phyloP scores from a whole-genome alignment of 2,797 vertebrate genomes.

The Muscicapa comitata region DNA sequence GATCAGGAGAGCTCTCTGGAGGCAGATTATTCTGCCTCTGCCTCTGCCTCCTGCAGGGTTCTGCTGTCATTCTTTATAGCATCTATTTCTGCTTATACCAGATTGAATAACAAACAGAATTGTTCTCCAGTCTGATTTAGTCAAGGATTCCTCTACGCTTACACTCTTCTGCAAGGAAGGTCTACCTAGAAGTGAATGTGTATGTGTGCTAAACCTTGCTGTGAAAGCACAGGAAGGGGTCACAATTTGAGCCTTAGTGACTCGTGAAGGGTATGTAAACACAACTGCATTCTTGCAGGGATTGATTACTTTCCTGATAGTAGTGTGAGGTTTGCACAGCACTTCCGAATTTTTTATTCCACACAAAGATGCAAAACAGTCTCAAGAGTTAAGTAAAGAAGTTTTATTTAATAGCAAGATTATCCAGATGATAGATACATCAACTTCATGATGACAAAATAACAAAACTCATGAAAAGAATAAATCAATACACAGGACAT shows the following conservation, averaged over 20 bases:
- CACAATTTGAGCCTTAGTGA: not conserved
- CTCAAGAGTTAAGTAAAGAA: not conserved
- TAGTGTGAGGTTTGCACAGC: not conserved
- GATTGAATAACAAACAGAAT: not conserved
- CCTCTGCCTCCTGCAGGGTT: not conserved
- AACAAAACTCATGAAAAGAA: not conserved
- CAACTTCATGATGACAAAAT: not conserved
- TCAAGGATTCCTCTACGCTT: not conserved
- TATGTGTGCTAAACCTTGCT: not conserved
- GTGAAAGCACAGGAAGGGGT: not conserved
- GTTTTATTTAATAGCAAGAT: not conserved
- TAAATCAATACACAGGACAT: not conserved
- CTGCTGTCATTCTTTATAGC: not conserved
- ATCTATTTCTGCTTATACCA: not conserved
- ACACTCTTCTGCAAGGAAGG: not conserved
- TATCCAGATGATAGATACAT: not conserved
- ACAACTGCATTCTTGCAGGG: not conserved
- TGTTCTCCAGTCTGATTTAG: not conserved
- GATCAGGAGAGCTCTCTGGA: conserved; percentile 14
- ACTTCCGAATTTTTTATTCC: not conserved
- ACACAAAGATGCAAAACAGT: not conserved
- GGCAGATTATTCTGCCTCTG: conserved; percentile 14
- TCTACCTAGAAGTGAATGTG: not conserved
- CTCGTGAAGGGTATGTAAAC: not conserved
- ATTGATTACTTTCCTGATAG: not conserved